These are phyloP conservation scores for Hippopotamus amphibius DNA, from an alignment of 2,113 vertebrate species.

Conservation along the genomic window DNA sequence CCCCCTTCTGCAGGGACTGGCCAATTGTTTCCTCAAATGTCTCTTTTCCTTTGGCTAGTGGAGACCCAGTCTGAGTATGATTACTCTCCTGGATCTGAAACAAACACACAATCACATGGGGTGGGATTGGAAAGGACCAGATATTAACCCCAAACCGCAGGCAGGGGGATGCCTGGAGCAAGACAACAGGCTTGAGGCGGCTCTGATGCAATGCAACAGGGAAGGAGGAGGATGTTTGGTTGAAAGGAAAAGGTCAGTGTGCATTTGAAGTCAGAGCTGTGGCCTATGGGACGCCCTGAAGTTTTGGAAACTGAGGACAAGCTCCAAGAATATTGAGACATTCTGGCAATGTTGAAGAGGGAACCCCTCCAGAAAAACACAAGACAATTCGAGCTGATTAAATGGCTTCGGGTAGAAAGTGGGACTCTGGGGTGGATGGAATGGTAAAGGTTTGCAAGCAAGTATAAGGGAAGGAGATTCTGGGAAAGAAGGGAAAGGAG, in stretches of 20 bases:
- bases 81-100: conserved; percentile 71
- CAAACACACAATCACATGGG: conserved; percentile 67
- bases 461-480: not conserved
- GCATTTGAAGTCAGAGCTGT: conserved; percentile 61
- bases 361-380: conserved; percentile 59
- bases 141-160: conserved; percentile 66
- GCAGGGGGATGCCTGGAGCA: conserved; percentile 49
- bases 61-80: conserved; percentile 68
- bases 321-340: conserved; percentile 71
- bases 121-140: conserved; percentile 58
- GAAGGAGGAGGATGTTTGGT: conserved; percentile 39
- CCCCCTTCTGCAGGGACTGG: conserved; percentile 37
- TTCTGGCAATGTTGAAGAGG: conserved; percentile 66
- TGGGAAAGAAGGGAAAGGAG: not conserved
- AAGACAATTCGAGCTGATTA: conserved; percentile 49
- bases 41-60: conserved; percentile 66
- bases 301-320: conserved; percentile 71
- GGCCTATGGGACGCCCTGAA: conserved; percentile 41
- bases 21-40: conserved; percentile 69
- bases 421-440: conserved; percentile 18
- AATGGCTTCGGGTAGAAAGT: conserved; percentile 57
- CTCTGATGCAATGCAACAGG: conserved; percentile 36
- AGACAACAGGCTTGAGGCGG: conserved; percentile 20
- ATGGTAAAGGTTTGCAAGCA: conserved; percentile 27
- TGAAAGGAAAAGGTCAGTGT: conserved; percentile 66